Conservation (phyloP, 2,888 invertebrate species). For the Hydropsyche betteni region DNA sequence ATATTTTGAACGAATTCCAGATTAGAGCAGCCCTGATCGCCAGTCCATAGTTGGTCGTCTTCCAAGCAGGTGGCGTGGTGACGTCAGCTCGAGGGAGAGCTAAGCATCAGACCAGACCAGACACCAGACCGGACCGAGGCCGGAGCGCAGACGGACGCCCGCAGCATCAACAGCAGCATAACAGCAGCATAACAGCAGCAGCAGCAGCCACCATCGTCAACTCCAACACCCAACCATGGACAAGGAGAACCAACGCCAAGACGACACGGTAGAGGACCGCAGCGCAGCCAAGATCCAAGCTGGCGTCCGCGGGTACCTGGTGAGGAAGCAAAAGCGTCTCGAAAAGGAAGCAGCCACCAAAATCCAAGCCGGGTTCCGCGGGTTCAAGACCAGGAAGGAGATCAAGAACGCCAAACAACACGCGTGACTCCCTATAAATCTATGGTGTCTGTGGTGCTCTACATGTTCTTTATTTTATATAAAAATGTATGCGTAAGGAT, state of each 20-base stretch:
- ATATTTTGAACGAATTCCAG: constrained; percentile 1
- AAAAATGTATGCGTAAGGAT: not conserved
- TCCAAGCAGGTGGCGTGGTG: constrained; percentile 39
- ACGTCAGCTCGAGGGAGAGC: constrained; percentile 24
- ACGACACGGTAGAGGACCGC: constrained; percentile 45
- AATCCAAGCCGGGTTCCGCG: constrained; percentile 58
- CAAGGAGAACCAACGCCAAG: constrained; percentile 20
- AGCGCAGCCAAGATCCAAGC: constrained; percentile 67
- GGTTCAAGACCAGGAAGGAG: constrained; percentile 56
- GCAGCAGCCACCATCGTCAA: not conserved
- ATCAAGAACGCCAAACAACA: constrained; percentile 53
- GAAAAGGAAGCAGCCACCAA: constrained; percentile 57
- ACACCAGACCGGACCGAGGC: constrained; percentile 1
- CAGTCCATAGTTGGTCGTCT: constrained; percentile 20
- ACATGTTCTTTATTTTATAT: not conserved
- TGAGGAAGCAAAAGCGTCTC: constrained; percentile 61
- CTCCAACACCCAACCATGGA: not conserved
- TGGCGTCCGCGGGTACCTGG: constrained; percentile 65
- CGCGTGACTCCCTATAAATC: constrained; percentile 14
- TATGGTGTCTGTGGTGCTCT: not conserved
- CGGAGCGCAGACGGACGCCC: not conserved
- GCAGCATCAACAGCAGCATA: too few species aligned
- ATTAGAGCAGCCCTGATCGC: constrained; percentile 32
- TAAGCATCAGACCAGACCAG: too few species aligned
- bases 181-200: not conserved